phyloP scores from a whole-genome alignment of 1,140 invertebrate species.

The Subanguina moxae region DNA sequence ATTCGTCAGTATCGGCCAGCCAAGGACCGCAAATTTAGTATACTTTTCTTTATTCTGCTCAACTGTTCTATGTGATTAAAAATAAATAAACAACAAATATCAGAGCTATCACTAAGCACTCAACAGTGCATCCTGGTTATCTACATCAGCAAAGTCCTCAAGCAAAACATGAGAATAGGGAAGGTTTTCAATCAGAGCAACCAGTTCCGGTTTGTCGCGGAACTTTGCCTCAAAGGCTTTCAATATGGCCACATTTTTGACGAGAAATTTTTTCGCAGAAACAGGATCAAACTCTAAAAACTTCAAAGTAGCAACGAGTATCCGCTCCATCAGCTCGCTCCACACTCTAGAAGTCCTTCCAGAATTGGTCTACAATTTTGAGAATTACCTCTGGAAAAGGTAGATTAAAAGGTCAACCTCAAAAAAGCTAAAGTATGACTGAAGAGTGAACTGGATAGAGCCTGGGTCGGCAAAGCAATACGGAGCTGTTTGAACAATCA shows the following conservation, averaged over 20 bases:
- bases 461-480: not conserved
- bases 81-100: too few species aligned
- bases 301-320: not conserved
- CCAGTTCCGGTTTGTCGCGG: not conserved
- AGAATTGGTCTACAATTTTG: not conserved
- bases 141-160: too few species aligned
- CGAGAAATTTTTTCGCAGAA: not conserved
- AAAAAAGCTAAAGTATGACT: not conserved
- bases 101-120: too few species aligned
- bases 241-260: not conserved
- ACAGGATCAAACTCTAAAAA: not conserved
- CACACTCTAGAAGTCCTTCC: not conserved
- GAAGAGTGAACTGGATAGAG: not conserved
- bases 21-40: too few species aligned
- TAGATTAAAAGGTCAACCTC: too few species aligned
- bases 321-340: not conserved
- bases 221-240: not conserved
- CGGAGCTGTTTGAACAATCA: not conserved
- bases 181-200: not conserved
- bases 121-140: too few species aligned
- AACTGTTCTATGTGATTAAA: too few species aligned
- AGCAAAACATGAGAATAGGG: not conserved
- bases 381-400: too few species aligned
- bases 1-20: too few species aligned
- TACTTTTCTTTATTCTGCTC: too few species aligned